A percentile compares a stretch with the other conserved stretches of the same genome.
phyloP scores from a whole-genome alignment of 1,140 invertebrate species.

The Melitaea cinxia region DNA sequence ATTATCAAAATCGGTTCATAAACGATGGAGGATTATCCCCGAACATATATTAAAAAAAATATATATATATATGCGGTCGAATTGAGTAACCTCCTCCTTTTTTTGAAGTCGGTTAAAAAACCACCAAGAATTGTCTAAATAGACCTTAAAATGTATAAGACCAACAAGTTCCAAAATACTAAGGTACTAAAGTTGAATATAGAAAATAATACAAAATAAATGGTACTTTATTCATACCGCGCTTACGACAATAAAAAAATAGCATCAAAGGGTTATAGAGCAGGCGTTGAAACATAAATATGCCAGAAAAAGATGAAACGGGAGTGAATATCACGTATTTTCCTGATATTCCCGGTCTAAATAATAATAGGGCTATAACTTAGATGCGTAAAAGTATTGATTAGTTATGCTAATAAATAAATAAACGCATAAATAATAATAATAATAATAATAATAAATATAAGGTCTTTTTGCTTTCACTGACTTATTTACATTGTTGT shows the following conservation, averaged over 20 bases:
- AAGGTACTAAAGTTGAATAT: background rate
- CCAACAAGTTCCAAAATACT: background rate
- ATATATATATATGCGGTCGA: too few species aligned
- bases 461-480: too few species aligned
- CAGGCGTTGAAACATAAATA: constrained; percentile 36
- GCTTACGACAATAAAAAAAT: constrained; percentile 27
- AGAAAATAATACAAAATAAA: background rate
- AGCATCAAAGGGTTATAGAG: constrained; percentile 35
- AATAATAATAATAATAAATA: too few species aligned
- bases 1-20: too few species aligned
- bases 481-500: too few species aligned
- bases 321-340: constrained; percentile 20
- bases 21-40: too few species aligned
- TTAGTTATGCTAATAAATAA: too few species aligned
- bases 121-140: too few species aligned
- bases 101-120: too few species aligned
- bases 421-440: too few species aligned
- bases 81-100: too few species aligned
- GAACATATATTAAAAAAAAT: too few species aligned
- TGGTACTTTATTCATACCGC: constrained; percentile 5
- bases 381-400: background rate
- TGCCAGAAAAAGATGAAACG: constrained; percentile 27
- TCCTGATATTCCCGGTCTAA: background rate
- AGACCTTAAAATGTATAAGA: background rate
- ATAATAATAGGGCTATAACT: background rate